Percentiles rank a stretch among this genome's conserved stretches.
Evolutionary conservation across 2,888 invertebrate genomes (phyloP).

Genomic region (Idaea dimidiata): DNA sequence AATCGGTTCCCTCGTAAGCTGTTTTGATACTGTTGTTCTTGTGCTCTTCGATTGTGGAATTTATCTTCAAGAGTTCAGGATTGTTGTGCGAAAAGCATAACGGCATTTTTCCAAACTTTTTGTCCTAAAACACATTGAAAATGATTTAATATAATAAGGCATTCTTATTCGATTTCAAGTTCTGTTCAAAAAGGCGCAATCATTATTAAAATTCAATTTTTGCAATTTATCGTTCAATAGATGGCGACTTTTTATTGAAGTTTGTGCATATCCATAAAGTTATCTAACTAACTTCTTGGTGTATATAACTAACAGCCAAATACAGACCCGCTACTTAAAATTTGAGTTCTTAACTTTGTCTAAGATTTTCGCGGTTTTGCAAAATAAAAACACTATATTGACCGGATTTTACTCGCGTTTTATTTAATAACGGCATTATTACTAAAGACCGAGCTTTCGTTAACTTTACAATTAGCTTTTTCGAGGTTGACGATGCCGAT

Average conservation of each 20-base stretch:
- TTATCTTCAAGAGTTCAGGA: conserved; percentile 84
- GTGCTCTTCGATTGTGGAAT: conserved; percentile 89
- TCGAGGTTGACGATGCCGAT: too few species aligned
- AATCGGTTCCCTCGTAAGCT: conserved; percentile 93
- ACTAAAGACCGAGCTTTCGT: too few species aligned
- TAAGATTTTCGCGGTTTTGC: too few species aligned
- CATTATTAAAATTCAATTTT: background rate
- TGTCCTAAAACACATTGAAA: conserved; percentile 81
- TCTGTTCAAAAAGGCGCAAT: background rate
- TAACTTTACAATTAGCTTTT: too few species aligned
- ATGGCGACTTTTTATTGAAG: background rate
- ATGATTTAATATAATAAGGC: background rate
- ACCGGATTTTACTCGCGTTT: too few species aligned
- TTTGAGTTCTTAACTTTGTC: too few species aligned
- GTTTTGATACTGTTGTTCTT: conserved; percentile 88
- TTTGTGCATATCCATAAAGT: background rate
- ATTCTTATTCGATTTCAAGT: background rate
- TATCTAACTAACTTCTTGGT: too few species aligned
- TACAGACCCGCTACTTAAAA: too few species aligned
- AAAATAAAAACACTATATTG: too few species aligned
- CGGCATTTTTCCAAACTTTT: conserved; percentile 91
- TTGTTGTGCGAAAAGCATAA: conserved; percentile 90
- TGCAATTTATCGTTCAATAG: background rate
- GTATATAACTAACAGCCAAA: too few species aligned
- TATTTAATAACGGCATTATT: too few species aligned